Evolutionary conservation across 2,888 invertebrate genomes (phyloP), one percentile per base, ranked within the genome.

Genomic region (Galerucella nymphaeae): DNA sequence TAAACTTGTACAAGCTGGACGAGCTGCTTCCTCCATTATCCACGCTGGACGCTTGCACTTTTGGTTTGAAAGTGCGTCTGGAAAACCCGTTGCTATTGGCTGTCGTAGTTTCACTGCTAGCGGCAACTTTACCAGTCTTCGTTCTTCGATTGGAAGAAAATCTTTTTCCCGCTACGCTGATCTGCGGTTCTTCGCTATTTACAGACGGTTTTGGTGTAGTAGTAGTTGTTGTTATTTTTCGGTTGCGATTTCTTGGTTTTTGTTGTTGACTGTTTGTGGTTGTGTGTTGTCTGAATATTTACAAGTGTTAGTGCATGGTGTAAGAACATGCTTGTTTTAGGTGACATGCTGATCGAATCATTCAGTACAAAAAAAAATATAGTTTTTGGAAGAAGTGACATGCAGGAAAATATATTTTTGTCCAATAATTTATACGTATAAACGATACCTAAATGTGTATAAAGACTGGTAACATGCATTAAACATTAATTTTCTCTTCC

Each of bases 41-140:
- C 2, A 89, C 88, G 76, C 90, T 84, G 41, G 85, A 81, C 11
- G 88, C 79, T 84, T 91, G 90, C 71, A 90, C 87, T 80, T 91
- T 92, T 6, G 93, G 92, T 77, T 94, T 92, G 85, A 92, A 95
- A 41, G 92, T 90, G 73, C 91, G 89, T 77, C 93, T 82, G 80
- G 83, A 86, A 45, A 85, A 80, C 85, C 87, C 84, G 83, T 86
- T 75, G 80, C 80, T 76, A 87, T 83, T 65, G 87, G 72, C 72
- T 11, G 73, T 70, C 23, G 45, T 30, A 8, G 87, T 3, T 87
- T 86, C 53, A 78, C 71, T 58, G 76, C 66, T 68, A 65, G 86
- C 4, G 88, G 87, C 45, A 78, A 63, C 72, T 63, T 73, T 78
- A 65, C 71, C 71, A 66, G 61, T 74, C 18, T 74, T 57, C 63